These are phyloP conservation scores for Paramisgurnus dabryanus DNA, from an alignment of 2,113 vertebrate genomes.

Conservation along the genomic window DNA sequence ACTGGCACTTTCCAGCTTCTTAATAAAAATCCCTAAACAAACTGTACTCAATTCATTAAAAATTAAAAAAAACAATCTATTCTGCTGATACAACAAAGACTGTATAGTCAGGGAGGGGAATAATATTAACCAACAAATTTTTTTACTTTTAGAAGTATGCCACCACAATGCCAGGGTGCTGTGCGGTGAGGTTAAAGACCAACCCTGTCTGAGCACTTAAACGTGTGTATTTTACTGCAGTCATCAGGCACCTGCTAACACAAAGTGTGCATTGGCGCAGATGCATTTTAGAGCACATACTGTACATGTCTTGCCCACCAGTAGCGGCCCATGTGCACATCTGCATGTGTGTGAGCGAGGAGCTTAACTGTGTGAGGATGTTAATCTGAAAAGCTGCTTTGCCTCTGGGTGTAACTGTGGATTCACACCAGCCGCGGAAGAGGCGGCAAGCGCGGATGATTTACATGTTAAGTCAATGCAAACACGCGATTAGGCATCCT, in stretches of 20 bases:
- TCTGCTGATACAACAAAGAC: not conserved
- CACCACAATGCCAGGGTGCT: not conserved
- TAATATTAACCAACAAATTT: not conserved
- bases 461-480: too few relatives aligned
- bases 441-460: too few relatives aligned
- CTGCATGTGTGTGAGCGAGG: constrained; percentile 51
- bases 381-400: constrained; percentile 79
- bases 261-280: not conserved
- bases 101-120: not conserved
- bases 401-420: constrained; percentile 64
- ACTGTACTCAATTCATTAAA: too few relatives aligned
- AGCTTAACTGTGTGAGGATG: constrained; percentile 64
- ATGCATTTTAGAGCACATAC: not conserved
- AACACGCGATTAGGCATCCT: too few relatives aligned
- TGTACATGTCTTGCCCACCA: constrained; percentile 13
- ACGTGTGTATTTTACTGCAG: constrained; percentile 23
- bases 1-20: too few relatives aligned
- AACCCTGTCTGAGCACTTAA: not conserved
- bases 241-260: constrained; percentile 3
- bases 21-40: too few relatives aligned
- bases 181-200: constrained; percentile 9
- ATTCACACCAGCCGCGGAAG: too few relatives aligned
- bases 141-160: not conserved
- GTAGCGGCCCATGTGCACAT: constrained; percentile 42
- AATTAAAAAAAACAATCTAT: not conserved